These are phyloP conservation scores for Pipistrellus pipistrellus DNA, from an alignment of 2,797 vertebrate genomes.

Conservation along the genomic window DNA sequence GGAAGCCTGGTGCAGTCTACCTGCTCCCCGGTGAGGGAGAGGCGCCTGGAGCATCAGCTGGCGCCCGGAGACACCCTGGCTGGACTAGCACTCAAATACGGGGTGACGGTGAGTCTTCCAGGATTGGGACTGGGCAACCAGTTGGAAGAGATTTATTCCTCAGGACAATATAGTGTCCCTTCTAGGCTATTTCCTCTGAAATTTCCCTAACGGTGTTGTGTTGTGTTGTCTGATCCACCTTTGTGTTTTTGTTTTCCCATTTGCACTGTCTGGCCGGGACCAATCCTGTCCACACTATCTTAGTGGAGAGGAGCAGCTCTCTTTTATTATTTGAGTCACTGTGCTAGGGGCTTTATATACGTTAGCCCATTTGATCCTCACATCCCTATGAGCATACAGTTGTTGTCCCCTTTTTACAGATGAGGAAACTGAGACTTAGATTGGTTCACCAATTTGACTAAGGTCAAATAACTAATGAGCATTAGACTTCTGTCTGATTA, in stretches of 20 bases:
- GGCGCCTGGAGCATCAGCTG: conserved; percentile 90
- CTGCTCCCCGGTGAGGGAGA: conserved; percentile 89
- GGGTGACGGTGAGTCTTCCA: conserved; percentile 93
- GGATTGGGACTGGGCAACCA: background rate
- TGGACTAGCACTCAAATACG: conserved; percentile 95
- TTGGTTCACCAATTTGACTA: conserved; percentile 32
- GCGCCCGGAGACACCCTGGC: conserved; percentile 94
- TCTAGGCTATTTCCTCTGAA: background rate
- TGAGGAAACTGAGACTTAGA: conserved; percentile 46
- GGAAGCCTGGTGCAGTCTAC: conserved; percentile 92
- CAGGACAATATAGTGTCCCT: background rate
- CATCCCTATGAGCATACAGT: background rate
- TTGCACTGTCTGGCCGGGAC: background rate
- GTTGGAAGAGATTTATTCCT: background rate
- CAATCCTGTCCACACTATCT: background rate
- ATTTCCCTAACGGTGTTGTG: background rate
- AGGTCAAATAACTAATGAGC: conserved; percentile 53
- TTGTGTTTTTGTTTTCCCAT: conserved; percentile 10
- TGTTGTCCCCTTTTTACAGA: background rate
- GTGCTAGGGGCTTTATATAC: background rate
- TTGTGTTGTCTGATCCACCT: background rate
- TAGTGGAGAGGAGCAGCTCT: background rate
- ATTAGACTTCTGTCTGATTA: conserved; percentile 10
- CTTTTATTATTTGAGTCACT: background rate
- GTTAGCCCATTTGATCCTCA: background rate